Evolutionary conservation across 2,888 invertebrate species (phyloP).

Genomic region (Pteria penguin): DNA sequence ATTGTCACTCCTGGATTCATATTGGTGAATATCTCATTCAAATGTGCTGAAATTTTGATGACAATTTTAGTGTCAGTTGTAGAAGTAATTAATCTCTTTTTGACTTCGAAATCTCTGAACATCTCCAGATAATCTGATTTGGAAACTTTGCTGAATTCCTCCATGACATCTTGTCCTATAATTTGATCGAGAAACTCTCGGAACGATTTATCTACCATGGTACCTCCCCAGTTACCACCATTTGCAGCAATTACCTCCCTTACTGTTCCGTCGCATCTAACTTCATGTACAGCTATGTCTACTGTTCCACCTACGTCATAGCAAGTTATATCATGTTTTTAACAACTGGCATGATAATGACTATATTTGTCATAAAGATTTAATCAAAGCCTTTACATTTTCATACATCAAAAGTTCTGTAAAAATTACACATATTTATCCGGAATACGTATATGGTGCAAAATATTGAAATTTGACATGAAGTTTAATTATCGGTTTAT

Average conservation of each 20-base stretch:
- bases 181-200: not conserved
- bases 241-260: not conserved
- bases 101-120: conserved; percentile 20
- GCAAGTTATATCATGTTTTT: no score
- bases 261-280: not conserved
- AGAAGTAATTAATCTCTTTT: conserved; percentile 21
- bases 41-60: conserved; percentile 3
- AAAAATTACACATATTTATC: no score
- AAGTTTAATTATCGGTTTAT: no score
- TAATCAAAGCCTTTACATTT: no score
- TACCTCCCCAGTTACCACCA: conserved; percentile 13
- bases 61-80: not conserved
- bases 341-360: no score
- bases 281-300: not conserved
- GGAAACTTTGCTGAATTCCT: not conserved
- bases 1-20: not conserved
- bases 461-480: no score
- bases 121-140: conserved; percentile 14
- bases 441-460: no score
- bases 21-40: conserved; percentile 1
- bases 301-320: conserved; percentile 12
- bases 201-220: not conserved
- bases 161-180: conserved; percentile 2
- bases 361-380: conserved; percentile 37
- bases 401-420: no score